Base-by-base conservation (phyloP, 1,140 invertebrate species). In the Heliconius hermathena region DNA sequence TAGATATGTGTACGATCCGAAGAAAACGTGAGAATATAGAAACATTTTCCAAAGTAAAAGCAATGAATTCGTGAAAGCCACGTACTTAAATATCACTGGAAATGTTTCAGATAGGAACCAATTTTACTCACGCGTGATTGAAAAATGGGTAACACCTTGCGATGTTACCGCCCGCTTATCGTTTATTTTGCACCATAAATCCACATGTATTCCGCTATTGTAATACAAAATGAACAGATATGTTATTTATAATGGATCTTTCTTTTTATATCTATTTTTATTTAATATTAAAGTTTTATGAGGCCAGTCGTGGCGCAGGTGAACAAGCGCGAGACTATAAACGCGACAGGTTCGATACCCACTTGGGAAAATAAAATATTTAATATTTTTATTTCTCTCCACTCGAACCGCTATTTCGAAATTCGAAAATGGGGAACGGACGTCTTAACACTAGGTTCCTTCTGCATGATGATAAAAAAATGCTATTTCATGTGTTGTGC, bases 131-230 rank as follows among this genome's bases (percentile, higher is more conserved):
- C 77, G 86, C 88, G 85, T 88, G 81, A 89, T 88, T 88, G 89
- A 92, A 89, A 92, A 92, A 91, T 92, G 88, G 85, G 84, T 82
- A 87, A 82, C 86, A 90, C 85, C 89, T 89, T 88, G 88, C 83
- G 80, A 81, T 83, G 85, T 84, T 89, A 87, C 85, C 84, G 83
- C 85, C 82, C 81, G 83, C 72, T 84, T 88, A 84, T 87, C 86
- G 81, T 70, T 79, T 72, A 57, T 79, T 72, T 74, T 60, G 60
- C 78, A 57, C 78, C 60, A 79, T 72, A 79, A 79, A 79, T 79
- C 66, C 70, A n/a, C 46, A 20, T 77, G 66, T 72, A 77, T 76
- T 54, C 46, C 76, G 49, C 70, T 72, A 71, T 77, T 52, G 76
- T 77, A 77, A 52, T 46, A 77, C 76, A 71, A 71, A 77, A 77